A percentile compares a stretch with the other conserved stretches of the same genome.
These are phyloP conservation scores for Rapana venosa DNA, from an alignment of 2,888 invertebrate species.

Conservation along the genomic window DNA sequence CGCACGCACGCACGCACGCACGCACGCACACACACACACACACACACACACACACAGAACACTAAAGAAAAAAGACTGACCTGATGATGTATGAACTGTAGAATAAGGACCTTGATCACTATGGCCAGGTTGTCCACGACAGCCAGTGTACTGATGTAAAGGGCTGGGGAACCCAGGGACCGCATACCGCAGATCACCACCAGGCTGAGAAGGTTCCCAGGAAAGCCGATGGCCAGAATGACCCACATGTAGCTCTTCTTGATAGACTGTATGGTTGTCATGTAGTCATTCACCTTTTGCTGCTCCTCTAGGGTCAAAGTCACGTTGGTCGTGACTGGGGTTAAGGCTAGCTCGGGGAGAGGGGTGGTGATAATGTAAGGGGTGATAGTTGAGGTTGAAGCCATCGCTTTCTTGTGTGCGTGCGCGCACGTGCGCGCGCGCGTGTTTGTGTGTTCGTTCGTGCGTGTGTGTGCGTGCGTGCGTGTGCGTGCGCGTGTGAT, in stretches of 20 bases:
- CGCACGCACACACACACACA: not conserved
- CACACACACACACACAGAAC: too few species aligned
- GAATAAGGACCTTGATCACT: constrained; percentile 32
- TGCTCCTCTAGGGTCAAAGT: not conserved
- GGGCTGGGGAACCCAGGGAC: constrained; percentile 15
- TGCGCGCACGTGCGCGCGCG: not conserved
- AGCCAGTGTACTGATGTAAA: constrained; percentile 44
- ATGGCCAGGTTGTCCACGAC: constrained; percentile 47
- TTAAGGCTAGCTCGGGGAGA: not conserved
- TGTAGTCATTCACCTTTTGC: not conserved
- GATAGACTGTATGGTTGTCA: constrained; percentile 6
- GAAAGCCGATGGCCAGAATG: constrained; percentile 45
- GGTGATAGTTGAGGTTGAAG: not conserved
- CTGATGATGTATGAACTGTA: constrained; percentile 5
- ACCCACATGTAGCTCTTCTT: constrained; percentile 44
- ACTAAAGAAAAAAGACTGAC: not conserved
- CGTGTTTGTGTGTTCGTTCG: not conserved
- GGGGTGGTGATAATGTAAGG: not conserved
- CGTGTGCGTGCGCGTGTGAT: not conserved
- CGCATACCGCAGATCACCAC: constrained; percentile 37
- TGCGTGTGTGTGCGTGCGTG: not conserved
- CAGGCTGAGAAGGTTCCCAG: constrained; percentile 40
- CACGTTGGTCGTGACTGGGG: not conserved
- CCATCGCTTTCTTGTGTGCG: not conserved
- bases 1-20: not conserved